A percentile compares a stretch with the other conserved stretches of the same genome.
Evolutionary conservation across 1,140 invertebrate species (phyloP).

Genomic region (Lordiphosa clarofinis): DNA sequence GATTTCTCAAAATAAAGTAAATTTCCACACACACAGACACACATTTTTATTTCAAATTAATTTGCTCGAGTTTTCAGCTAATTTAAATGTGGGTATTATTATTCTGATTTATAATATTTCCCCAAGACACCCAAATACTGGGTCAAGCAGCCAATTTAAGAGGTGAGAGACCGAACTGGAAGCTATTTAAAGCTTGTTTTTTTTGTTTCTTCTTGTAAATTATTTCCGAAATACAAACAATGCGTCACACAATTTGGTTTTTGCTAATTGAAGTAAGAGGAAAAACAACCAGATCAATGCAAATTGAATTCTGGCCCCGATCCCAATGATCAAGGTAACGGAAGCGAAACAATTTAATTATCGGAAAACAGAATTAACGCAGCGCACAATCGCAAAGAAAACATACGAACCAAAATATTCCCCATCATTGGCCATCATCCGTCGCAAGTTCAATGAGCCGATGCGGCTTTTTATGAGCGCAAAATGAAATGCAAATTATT

Average conservation of each 20-base stretch:
- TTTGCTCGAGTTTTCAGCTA: constrained; percentile 36
- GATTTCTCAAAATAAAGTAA: constrained; percentile 3
- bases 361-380: constrained; percentile 40
- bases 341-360: constrained; percentile 67
- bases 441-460: constrained; percentile 43
- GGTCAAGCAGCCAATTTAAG: constrained; percentile 39
- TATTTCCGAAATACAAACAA: constrained; percentile 65
- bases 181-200: constrained; percentile 10
- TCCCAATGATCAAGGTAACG: constrained; percentile 66
- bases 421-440: no score
- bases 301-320: constrained; percentile 22
- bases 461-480: constrained; percentile 8
- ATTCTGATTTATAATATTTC: constrained; percentile 17
- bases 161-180: constrained; percentile 21
- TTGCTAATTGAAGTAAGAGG: constrained; percentile 53
- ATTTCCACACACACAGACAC: constrained; percentile 8
- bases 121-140: constrained; percentile 13
- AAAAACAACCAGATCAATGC: constrained; percentile 26
- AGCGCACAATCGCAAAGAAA: constrained; percentile 33
- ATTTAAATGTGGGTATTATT: constrained; percentile 36
- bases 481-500: constrained; percentile 48
- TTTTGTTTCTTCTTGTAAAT: constrained; percentile 38
- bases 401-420: constrained; percentile 14
- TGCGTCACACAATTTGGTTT: constrained; percentile 53
- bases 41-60: constrained; percentile 48